Percentiles rank a stretch among this genome's conserved stretches.
These are phyloP conservation scores for Ambastaia sidthimunki DNA, from an alignment of 2,797 vertebrate species.

Conservation along the genomic window DNA sequence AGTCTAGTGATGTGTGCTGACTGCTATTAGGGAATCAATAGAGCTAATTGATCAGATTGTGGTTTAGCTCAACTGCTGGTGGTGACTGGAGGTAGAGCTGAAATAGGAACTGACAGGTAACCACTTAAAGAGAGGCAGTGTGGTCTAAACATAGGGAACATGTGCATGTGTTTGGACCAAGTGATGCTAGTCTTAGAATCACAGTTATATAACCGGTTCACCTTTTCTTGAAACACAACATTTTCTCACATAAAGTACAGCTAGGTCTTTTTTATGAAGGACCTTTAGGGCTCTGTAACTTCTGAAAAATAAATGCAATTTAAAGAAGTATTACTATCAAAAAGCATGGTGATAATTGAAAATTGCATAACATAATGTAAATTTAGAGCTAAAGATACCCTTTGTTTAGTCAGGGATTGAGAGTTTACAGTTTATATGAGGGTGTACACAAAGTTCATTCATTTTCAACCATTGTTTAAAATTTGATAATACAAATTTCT, in stretches of 20 bases:
- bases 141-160: constrained; percentile 64
- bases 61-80: constrained; percentile 61
- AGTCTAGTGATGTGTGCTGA: constrained; percentile 76
- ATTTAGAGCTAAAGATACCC: too few relatives aligned
- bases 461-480: too few relatives aligned
- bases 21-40: constrained; percentile 90
- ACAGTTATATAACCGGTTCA: neutral
- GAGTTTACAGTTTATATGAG: too few relatives aligned
- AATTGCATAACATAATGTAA: too few relatives aligned
- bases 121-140: constrained; percentile 70
- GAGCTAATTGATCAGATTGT: constrained; percentile 82
- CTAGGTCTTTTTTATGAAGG: neutral
- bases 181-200: neutral
- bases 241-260: neutral
- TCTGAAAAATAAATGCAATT: neutral
- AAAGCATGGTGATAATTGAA: too few relatives aligned
- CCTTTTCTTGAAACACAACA: neutral
- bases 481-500: too few relatives aligned
- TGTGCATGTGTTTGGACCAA: constrained; percentile 52
- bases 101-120: constrained; percentile 74
- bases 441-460: too few relatives aligned
- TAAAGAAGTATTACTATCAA: neutral
- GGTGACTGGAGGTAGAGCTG: constrained; percentile 67
- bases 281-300: neutral
- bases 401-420: too few relatives aligned